A percentile compares a stretch with the other conserved stretches of the same genome.
Evolutionary conservation across 1,140 invertebrate species (phyloP).

Genomic region (Atta cephalotes): DNA sequence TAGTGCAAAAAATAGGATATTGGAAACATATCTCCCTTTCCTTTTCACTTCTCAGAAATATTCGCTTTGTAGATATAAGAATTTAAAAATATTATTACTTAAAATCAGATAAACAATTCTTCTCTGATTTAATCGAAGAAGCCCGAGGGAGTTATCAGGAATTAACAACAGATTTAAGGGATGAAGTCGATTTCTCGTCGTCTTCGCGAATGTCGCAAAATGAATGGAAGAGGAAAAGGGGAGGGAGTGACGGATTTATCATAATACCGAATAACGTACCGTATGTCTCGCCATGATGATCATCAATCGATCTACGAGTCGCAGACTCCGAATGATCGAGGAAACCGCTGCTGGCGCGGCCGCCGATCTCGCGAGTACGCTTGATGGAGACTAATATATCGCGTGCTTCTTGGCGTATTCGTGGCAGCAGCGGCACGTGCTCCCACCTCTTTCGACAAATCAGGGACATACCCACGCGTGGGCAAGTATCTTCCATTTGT

Average conservation of each 20-base stretch:
- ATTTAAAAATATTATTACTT: not conserved
- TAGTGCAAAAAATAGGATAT: not conserved
- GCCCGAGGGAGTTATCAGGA: not conserved
- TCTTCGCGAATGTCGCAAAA: not conserved
- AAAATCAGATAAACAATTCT: not conserved
- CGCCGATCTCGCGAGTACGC: slow-evolving; percentile 60
- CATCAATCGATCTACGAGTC: slow-evolving; percentile 5
- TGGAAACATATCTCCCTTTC: not conserved
- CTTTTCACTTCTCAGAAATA: not conserved
- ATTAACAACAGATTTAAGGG: not conserved
- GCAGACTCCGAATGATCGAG: slow-evolving; percentile 36
- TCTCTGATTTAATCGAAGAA: not conserved
- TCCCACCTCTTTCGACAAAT: slow-evolving; percentile 68
- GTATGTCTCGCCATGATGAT: slow-evolving; percentile 39
- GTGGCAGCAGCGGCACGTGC: slow-evolving; percentile 45
- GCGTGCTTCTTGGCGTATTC: slow-evolving; percentile 48
- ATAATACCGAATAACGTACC: slow-evolving; percentile 54
- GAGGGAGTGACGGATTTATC: not conserved
- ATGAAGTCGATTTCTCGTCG: not conserved
- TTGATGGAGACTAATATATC: slow-evolving; percentile 68
- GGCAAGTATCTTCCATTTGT: not conserved
- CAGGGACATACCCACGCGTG: slow-evolving; percentile 47
- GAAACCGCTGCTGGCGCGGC: slow-evolving; percentile 38
- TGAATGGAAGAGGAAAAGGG: too few relatives aligned
- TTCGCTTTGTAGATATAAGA: not conserved